Base-by-base conservation (phyloP, 2,888 invertebrate species). In the Zaprionus obscuricornis region DNA sequence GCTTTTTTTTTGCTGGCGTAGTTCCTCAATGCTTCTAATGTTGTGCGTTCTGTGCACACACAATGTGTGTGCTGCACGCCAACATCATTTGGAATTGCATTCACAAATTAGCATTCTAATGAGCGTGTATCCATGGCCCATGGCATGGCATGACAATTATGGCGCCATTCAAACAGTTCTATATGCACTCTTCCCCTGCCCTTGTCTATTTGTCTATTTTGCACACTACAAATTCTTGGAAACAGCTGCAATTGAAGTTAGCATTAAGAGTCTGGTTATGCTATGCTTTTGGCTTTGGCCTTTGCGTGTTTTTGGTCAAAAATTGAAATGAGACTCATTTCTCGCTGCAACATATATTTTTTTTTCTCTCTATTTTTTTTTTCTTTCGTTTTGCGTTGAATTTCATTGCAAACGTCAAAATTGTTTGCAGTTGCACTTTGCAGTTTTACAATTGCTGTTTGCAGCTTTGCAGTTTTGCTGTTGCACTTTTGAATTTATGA, bases 21-120 rank as follows among this genome's bases (percentile, higher is more conserved):
- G 10, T 8, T 57, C 36, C 47, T 22, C 55, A 39, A 11, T n/a
- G n/a, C n/a, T n/a, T n/a, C n/a, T n/a, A n/a, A n/a, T n/a, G n/a
- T n/a, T n/a, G n/a, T n/a, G n/a, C n/a, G n/a, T n/a, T n/a, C n/a
- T n/a, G n/a, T n/a, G n/a, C n/a, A n/a, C n/a, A n/a, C n/a, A n/a
- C n/a, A n/a, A n/a, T n/a, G n/a, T n/a, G n/a, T n/a, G n/a, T n/a
- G n/a, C n/a, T n/a, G n/a, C n/a, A n/a, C 33, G 29, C 4, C 24
- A 27, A 20, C 36, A 26, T 24, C 16, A 47, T 40, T 51, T 56
- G 58, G 71, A 57, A 77, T 84, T 77, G 77, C 77, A 81, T 74
- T 81, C 50, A 71, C 65, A 85, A 78, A 78, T 78, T 84, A 81
- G 72, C 78, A 84, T 78, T 74, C 77, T 84, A 77, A 78, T 82